These are phyloP conservation scores for Drosophila ficusphila DNA, from an alignment of 1,140 invertebrate species.

Conservation along the genomic window DNA sequence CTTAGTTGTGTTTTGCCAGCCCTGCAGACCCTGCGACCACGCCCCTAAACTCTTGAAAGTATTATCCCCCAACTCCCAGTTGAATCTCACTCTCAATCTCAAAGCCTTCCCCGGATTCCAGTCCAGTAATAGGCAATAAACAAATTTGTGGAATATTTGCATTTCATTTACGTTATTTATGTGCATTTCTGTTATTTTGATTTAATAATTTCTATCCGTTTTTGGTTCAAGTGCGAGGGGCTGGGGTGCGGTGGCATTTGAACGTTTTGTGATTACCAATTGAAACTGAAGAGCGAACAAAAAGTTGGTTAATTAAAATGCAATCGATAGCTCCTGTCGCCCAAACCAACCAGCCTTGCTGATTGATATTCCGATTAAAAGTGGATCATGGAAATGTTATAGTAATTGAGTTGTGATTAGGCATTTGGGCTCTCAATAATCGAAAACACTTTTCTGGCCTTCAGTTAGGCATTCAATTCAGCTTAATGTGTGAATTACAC, in stretches of 20 bases:
- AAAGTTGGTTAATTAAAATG: constrained; percentile 75
- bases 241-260: constrained; percentile 9
- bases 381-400: neutral
- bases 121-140: constrained; percentile 69
- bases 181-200: constrained; percentile 53
- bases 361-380: constrained; percentile 34
- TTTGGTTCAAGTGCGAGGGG: constrained; percentile 22
- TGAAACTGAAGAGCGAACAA: constrained; percentile 48
- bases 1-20: constrained; percentile 72
- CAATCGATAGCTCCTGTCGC: constrained; percentile 63
- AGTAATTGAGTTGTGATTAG: constrained; percentile 49
- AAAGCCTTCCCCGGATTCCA: constrained; percentile 24
- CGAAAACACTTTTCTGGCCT: neutral
- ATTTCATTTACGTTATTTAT: constrained; percentile 74
- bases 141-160: constrained; percentile 64
- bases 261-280: constrained; percentile 39
- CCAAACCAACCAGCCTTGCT: constrained; percentile 29
- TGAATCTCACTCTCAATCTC: constrained; percentile 30
- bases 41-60: constrained; percentile 61
- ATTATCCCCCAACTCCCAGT: constrained; percentile 34
- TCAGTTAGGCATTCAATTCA: constrained; percentile 16
- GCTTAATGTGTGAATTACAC: neutral
- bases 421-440: constrained; percentile 9
- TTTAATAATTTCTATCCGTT: constrained; percentile 63
- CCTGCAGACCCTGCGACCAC: constrained; percentile 43